A percentile compares a stretch with the other conserved stretches of the same genome.
phyloP scores from a whole-genome alignment of 2,113 vertebrate species.

The Cairina moschata region DNA sequence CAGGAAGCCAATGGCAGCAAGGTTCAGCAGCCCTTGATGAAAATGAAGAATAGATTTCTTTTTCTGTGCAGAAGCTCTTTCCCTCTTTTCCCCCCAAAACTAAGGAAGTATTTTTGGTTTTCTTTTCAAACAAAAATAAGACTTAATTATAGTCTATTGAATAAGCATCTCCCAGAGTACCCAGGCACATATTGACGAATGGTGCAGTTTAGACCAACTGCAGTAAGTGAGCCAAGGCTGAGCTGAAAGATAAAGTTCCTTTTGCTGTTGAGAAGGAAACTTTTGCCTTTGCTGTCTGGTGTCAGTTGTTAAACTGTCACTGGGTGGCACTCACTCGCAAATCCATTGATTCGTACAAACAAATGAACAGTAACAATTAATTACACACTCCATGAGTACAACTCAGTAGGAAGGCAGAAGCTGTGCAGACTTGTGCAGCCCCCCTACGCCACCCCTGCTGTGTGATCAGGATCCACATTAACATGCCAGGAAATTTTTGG shows the following conservation, averaged over 20 bases:
- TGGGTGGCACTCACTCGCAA: constrained; percentile 48
- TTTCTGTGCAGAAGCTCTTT: background rate
- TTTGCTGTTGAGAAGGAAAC: constrained; percentile 1
- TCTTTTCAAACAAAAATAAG: background rate
- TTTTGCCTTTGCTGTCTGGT: background rate
- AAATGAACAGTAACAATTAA: constrained; percentile 71
- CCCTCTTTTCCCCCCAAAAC: background rate
- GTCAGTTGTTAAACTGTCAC: constrained; percentile 50
- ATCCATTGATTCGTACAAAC: constrained; percentile 59
- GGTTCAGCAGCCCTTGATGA: background rate
- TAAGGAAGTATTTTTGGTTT: background rate
- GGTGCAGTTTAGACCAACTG: background rate
- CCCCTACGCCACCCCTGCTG: background rate
- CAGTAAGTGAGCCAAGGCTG: background rate
- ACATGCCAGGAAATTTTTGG: background rate
- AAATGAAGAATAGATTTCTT: background rate
- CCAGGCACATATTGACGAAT: background rate
- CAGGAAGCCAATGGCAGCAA: background rate
- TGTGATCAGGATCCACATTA: constrained; percentile 32
- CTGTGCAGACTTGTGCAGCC: background rate
- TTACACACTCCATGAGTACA: constrained; percentile 55
- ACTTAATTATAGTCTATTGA: background rate
- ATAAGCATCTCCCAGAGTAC: background rate
- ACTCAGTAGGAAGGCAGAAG: constrained; percentile 23
- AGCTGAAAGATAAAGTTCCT: background rate